phyloP scores from a whole-genome alignment of 2,797 vertebrate species.

The Gila robusta region DNA sequence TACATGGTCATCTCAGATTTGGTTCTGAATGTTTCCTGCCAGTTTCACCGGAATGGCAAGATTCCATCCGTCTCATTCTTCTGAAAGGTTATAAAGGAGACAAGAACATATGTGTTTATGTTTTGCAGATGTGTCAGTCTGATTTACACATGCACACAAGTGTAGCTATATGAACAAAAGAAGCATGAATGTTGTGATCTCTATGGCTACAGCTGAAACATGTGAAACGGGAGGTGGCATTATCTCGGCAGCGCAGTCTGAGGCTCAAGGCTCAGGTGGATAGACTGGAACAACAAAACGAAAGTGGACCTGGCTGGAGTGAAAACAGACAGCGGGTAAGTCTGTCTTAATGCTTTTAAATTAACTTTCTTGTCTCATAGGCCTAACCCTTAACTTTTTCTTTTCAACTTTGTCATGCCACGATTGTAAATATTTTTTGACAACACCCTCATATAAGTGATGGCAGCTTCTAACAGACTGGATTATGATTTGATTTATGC shows the following conservation, averaged over 20 bases:
- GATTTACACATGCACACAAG: neutral
- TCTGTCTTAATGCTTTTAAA: neutral
- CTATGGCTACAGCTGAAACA: constrained; percentile 76
- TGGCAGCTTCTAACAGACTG: neutral
- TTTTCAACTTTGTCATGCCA: neutral
- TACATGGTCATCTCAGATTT: neutral
- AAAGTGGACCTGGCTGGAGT: constrained; percentile 75
- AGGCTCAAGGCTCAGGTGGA: constrained; percentile 82
- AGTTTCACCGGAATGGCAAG: constrained; percentile 54
- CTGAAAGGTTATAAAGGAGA: constrained; percentile 54
- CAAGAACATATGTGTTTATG: constrained; percentile 6
- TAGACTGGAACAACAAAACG: constrained; percentile 74
- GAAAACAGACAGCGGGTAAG: constrained; percentile 74
- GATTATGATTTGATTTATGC: neutral
- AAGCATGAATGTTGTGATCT: neutral
- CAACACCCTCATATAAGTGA: neutral
- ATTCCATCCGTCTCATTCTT: constrained; percentile 60
- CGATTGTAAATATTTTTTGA: neutral
- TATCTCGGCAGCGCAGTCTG: constrained; percentile 78
- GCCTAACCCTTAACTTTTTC: neutral
- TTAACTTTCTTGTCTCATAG: neutral
- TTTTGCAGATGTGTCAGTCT: neutral
- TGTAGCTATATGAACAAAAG: constrained; percentile 1
- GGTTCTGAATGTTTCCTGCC: neutral
- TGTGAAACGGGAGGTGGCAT: constrained; percentile 79